A percentile compares a stretch with the other conserved stretches of the same genome.
Evolutionary conservation across 1,140 invertebrate genomes (phyloP).

Genomic region (Drosophila simulans): DNA sequence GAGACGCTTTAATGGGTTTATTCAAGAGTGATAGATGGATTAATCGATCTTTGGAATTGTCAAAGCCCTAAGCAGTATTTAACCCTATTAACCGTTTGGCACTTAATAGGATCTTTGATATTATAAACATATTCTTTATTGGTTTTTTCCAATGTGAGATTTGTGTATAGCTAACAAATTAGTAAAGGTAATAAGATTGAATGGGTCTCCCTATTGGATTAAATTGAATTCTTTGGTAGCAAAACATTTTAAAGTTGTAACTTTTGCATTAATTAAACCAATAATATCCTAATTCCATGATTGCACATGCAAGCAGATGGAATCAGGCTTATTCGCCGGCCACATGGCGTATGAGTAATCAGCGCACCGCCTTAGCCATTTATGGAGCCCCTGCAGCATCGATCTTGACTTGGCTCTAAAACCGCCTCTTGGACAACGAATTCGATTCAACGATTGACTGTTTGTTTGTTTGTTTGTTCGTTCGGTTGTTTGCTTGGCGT

Average conservation of each 20-base stretch:
- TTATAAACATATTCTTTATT: too few relatives aligned
- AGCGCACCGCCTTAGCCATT: slow-evolving; percentile 37
- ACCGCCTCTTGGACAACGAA: slow-evolving; percentile 22
- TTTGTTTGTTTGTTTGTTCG: slow-evolving; percentile 6
- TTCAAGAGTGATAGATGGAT: slow-evolving; percentile 22
- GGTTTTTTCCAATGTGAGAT: neutral
- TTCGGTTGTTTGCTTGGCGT: neutral
- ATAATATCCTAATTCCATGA: too few relatives aligned
- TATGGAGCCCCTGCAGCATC: slow-evolving; percentile 52
- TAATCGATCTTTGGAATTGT: slow-evolving; percentile 16
- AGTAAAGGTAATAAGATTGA: too few relatives aligned
- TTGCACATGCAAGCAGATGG: slow-evolving; percentile 28
- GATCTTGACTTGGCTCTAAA: slow-evolving; percentile 13
- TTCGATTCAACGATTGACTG: slow-evolving; percentile 20
- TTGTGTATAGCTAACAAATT: neutral
- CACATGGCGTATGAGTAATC: slow-evolving; percentile 60
- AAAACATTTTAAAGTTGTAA: too few relatives aligned
- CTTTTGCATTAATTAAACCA: too few relatives aligned
- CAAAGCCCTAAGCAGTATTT: neutral
- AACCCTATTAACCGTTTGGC: neutral
- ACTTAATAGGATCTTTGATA: neutral
- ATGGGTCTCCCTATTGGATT: too few relatives aligned
- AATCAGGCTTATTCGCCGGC: slow-evolving; percentile 13
- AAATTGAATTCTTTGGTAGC: too few relatives aligned
- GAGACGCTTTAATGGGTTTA: slow-evolving; percentile 15